A percentile compares a stretch with the other conserved stretches of the same genome.
These are phyloP conservation scores for Alauda arvensis DNA, from an alignment of 2,797 vertebrate species.

Conservation along the genomic window DNA sequence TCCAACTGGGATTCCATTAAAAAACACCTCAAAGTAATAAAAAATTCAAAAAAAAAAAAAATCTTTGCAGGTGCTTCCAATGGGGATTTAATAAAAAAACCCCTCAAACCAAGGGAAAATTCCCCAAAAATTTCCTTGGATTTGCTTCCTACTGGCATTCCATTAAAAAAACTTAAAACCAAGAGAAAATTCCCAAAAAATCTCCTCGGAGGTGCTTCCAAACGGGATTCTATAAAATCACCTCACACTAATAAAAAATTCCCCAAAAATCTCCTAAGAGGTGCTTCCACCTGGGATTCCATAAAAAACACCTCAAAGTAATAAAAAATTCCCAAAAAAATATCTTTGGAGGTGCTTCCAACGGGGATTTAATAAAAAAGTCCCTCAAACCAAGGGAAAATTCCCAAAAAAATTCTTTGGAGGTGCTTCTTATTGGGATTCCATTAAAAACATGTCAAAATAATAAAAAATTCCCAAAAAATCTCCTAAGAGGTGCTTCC, in stretches of 20 bases:
- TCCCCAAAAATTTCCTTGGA: too few species aligned
- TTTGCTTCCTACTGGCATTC: too few species aligned
- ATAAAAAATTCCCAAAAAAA: not conserved
- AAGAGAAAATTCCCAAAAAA: not conserved
- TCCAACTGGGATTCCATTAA: too few species aligned
- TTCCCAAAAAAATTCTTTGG: rapidly evolving
- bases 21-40: too few species aligned
- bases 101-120: not conserved
- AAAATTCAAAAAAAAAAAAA: too few species aligned
- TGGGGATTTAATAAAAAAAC: not conserved
- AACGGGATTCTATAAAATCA: not conserved
- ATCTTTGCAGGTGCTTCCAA: not conserved
- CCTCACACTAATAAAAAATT: rapidly evolving
- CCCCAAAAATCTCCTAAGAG: rapidly evolving
- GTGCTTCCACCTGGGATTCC: not conserved
- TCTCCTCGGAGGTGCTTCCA: not conserved
- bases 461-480: rapidly evolving
- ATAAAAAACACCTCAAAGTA: not conserved
- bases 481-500: not conserved
- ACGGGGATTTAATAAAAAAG: too few species aligned
- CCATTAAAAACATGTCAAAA: not conserved
- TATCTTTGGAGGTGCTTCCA: too few species aligned
- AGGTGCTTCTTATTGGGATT: not conserved
- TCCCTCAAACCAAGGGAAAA: too few species aligned
- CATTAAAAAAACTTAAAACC: too few species aligned